Evolutionary conservation across 1,140 invertebrate genomes (phyloP).

Genomic region (Eriocheir sinensis): DNA sequence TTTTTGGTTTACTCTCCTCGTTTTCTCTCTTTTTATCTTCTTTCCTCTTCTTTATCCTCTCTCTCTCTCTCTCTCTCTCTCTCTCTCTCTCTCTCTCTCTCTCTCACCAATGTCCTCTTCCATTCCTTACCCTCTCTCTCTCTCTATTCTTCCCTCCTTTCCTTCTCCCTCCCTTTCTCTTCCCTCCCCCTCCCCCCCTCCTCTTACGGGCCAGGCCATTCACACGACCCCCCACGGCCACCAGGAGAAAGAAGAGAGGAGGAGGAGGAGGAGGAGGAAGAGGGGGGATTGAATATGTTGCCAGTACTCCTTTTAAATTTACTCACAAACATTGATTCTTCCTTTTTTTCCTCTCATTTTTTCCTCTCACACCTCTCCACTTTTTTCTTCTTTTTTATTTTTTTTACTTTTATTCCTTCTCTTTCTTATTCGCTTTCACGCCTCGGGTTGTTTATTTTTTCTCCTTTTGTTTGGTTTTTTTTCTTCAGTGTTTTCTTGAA

Average conservation of each 20-base stretch:
- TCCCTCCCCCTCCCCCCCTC: not conserved
- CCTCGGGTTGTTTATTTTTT: too few species aligned
- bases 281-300: not conserved
- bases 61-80: not conserved
- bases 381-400: too few species aligned
- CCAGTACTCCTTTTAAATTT: not conserved
- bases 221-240: not conserved
- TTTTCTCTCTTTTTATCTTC: not conserved
- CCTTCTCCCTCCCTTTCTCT: too few species aligned
- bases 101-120: not conserved
- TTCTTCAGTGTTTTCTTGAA: too few species aligned
- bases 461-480: too few species aligned
- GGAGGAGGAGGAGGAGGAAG: not conserved
- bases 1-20: not conserved
- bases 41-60: not conserved
- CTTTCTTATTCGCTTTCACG: too few species aligned
- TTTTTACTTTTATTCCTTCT: too few species aligned
- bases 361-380: too few species aligned
- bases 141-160: not conserved
- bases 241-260: not conserved
- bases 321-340: not conserved
- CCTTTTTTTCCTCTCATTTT: not conserved
- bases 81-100: not conserved
- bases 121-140: not conserved
- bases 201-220: not conserved